A percentile compares a stretch with the other conserved stretches of the same genome.
These are phyloP conservation scores for Formicarius rufipectus DNA, from an alignment of 2,113 vertebrate species.

Conservation along the genomic window DNA sequence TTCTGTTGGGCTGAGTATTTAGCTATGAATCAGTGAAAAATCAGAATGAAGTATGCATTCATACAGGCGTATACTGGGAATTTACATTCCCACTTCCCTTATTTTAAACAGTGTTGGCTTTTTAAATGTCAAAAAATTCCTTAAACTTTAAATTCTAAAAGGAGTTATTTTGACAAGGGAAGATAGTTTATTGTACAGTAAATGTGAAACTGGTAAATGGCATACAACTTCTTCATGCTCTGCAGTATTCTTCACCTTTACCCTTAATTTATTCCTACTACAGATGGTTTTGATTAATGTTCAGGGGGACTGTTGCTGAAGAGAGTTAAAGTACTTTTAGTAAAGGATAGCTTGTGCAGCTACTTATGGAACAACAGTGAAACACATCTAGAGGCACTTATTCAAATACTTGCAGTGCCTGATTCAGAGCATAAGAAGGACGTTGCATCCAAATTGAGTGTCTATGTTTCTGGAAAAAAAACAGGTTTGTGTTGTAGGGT, in stretches of 20 bases:
- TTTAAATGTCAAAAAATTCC: constrained; percentile 53
- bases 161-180: constrained; percentile 30
- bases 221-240: not conserved
- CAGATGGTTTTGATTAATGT: not conserved
- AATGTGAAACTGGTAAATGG: not conserved
- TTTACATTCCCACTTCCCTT: constrained; percentile 58
- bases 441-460: not conserved
- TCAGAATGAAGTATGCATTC: constrained; percentile 56
- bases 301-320: not conserved
- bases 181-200: not conserved
- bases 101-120: constrained; percentile 42
- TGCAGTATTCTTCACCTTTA: not conserved
- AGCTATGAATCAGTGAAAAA: constrained; percentile 60
- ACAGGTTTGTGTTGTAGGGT: not conserved
- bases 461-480: not conserved
- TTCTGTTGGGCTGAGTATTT: constrained; percentile 49
- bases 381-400: not conserved
- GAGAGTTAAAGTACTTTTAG: not conserved
- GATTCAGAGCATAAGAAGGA: not conserved
- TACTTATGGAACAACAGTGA: not conserved
- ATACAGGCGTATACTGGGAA: constrained; percentile 17
- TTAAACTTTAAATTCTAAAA: not conserved
- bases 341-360: not conserved
- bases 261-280: not conserved
- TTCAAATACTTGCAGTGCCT: not conserved